These are phyloP conservation scores for Sebastes diaconus DNA, from an alignment of 2,797 vertebrate genomes.

Conservation along the genomic window DNA sequence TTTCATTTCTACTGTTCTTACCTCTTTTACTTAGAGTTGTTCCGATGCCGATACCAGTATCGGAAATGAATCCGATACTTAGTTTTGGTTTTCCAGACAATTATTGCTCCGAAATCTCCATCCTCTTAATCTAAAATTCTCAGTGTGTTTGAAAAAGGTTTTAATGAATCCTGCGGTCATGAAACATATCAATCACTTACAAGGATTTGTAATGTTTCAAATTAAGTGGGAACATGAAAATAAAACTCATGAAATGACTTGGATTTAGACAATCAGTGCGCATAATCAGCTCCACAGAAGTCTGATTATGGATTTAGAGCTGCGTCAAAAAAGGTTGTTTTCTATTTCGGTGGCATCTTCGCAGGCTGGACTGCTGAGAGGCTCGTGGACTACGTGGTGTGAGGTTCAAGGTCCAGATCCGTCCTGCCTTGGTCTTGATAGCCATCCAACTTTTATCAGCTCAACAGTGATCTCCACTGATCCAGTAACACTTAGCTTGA, in stretches of 20 bases:
- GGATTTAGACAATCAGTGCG: background rate
- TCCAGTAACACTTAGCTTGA: constrained; percentile 40
- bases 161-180: background rate
- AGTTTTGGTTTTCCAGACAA: constrained; percentile 1
- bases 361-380: constrained; percentile 20
- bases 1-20: constrained; percentile 11
- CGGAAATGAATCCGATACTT: background rate
- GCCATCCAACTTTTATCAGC: constrained; percentile 34
- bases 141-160: background rate
- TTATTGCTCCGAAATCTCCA: background rate
- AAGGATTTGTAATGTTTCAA: constrained; percentile 22
- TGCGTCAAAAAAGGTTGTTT: background rate
- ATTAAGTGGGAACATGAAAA: constrained; percentile 1
- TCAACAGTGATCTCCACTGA: constrained; percentile 52
- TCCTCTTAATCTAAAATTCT: background rate
- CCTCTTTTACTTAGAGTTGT: constrained; percentile 1
- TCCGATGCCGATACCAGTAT: background rate
- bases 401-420: constrained; percentile 25
- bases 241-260: constrained; percentile 6
- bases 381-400: background rate
- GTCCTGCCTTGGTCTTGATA: constrained; percentile 13
- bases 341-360: constrained; percentile 27
- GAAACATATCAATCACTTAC: background rate
- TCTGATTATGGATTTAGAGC: constrained; percentile 24
- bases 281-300: background rate